phyloP scores from a whole-genome alignment of 2,113 vertebrate genomes.

The Pelodiscus sinensis region DNA sequence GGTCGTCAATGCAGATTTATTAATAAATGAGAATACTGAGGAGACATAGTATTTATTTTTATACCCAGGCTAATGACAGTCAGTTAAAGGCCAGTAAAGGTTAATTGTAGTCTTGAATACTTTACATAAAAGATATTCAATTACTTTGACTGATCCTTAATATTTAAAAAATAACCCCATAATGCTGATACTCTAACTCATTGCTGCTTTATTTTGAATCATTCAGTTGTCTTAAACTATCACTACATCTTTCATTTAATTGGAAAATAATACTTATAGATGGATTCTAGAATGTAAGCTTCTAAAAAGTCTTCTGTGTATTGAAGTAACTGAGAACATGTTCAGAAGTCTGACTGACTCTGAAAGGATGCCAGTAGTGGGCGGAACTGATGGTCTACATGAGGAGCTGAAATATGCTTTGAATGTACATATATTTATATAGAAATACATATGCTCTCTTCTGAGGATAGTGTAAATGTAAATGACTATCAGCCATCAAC shows the following conservation, averaged over 20 bases:
- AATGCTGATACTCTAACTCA: background rate
- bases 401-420: background rate
- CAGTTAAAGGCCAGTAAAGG: accelerated
- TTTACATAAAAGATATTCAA: background rate
- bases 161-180: background rate
- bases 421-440: accelerated
- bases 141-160: background rate
- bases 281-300: background rate
- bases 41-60: background rate
- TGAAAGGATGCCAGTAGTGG: background rate
- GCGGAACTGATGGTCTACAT: background rate
- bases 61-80: background rate
- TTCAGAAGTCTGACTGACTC: accelerated
- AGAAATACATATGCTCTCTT: background rate
- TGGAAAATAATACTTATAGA: accelerated
- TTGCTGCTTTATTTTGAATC: background rate
- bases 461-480: background rate
- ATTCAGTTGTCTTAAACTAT: background rate
- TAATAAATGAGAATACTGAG: background rate
- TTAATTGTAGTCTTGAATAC: background rate
- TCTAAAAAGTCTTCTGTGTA: background rate
- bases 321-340: background rate
- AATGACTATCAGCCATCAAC: accelerated
- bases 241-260: background rate
- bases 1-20: background rate